Evolutionary conservation across 2,888 invertebrate genomes (phyloP).

Genomic region (Diogma glabrata): DNA sequence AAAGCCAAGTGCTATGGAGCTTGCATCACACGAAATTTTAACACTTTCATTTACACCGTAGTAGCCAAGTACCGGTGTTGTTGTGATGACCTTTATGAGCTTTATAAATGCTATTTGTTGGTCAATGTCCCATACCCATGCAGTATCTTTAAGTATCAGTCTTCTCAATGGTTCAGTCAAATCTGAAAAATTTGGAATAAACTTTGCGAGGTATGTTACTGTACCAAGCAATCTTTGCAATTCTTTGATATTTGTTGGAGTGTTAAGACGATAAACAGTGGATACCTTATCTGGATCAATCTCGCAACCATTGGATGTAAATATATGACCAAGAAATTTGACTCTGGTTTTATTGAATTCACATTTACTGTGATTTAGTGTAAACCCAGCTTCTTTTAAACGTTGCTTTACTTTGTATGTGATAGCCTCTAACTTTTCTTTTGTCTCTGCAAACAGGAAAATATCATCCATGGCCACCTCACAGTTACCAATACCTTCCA

Average conservation of each 20-base stretch:
- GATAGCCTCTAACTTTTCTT: background rate
- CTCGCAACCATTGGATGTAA: background rate
- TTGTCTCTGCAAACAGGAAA: background rate
- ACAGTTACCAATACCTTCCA: background rate
- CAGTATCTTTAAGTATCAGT: too few species aligned
- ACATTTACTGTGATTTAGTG: too few species aligned
- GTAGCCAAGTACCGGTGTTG: too few species aligned
- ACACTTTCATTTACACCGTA: background rate
- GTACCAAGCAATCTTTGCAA: background rate
- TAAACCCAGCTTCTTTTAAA: too few species aligned
- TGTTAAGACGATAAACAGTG: too few species aligned
- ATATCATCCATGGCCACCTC: background rate
- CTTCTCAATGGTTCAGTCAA: background rate
- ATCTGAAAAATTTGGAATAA: background rate
- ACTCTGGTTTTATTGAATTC: too few species aligned
- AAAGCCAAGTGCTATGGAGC: background rate
- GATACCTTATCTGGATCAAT: slow-evolving; percentile 1
- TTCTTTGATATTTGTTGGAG: background rate
- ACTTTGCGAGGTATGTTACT: background rate
- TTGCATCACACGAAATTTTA: slow-evolving; percentile 2
- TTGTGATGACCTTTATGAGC: too few species aligned
- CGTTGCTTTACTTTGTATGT: too few species aligned
- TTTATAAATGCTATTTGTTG: too few species aligned
- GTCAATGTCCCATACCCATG: too few species aligned
- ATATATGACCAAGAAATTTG: background rate